These are phyloP conservation scores for Phoebastria nigripes DNA, from an alignment of 2,797 vertebrate species.

Conservation along the genomic window DNA sequence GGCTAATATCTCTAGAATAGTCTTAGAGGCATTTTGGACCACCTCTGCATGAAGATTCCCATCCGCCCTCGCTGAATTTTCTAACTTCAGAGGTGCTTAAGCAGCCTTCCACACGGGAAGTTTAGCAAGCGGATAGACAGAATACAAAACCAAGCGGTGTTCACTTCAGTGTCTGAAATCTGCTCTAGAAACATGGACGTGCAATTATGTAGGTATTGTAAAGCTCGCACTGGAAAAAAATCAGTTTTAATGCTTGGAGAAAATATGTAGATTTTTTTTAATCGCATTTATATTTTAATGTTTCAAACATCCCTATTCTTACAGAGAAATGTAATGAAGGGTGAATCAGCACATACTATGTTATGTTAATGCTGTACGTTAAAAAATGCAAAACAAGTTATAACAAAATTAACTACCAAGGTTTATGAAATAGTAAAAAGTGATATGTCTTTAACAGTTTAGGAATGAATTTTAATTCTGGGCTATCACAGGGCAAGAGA, in stretches of 20 bases:
- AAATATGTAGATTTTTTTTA: not conserved
- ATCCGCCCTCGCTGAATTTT: not conserved
- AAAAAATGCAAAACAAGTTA: not conserved
- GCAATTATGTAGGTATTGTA: not conserved
- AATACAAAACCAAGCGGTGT: not conserved
- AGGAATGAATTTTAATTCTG: not conserved
- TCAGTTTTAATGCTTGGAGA: not conserved
- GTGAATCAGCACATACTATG: not conserved
- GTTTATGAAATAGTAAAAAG: not conserved
- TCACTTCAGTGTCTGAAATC: not conserved
- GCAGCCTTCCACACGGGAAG: accelerated
- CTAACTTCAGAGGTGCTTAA: not conserved
- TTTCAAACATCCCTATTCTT: not conserved
- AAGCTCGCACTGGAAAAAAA: not conserved
- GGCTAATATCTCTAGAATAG: not conserved
- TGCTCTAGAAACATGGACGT: not conserved
- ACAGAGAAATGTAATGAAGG: not conserved
- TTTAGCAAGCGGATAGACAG: not conserved
- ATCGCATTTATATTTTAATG: not conserved
- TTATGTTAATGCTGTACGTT: not conserved
- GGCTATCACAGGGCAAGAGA: not conserved
- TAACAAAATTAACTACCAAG: not conserved
- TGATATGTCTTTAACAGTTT: not conserved
- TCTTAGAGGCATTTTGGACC: not conserved
- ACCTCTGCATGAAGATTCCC: not conserved